Evolutionary conservation across 2,888 invertebrate genomes (phyloP), one percentile per base, ranked within the genome.

Genomic region (Nowickia ferox): DNA sequence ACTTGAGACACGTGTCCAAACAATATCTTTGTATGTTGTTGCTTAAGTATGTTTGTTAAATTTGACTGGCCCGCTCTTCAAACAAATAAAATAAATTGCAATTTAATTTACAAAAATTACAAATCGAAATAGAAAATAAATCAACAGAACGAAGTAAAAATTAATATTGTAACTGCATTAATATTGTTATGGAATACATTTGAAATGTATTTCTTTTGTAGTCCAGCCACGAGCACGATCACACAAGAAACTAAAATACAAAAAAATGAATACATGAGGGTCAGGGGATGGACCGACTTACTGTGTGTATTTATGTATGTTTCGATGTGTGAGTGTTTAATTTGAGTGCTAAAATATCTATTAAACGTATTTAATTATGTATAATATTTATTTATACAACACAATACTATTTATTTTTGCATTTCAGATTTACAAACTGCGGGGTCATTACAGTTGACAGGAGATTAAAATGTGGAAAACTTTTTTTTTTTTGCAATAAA

Each of bases 71-170:
- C 72, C 59, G 44, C 30, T 59, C 13, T 17, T 2, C 51, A 38
- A 10, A 46, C 22, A n/a, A 53, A 46, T 13, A 30, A 66, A 74
- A 44, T 46, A 61, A 79, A 81, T 57, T 74, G 74, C 80, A 68
- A 81, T 81, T 81, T 68, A 75, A 30, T 74, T 80, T 66, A 80
- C 57, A 51, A 61, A 75, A 81, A 81, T 68, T 66, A 55, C 15
- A 30, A 53, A 65, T n/a, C 17, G 2, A 17, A 44, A 5, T 42
- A 42, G 11, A 44, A 57, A 59, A 46, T 17, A 71, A 57, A 44
- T 71, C 22, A 30, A 8, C 38, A 68, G 17, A 38, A n/a, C 30
- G 9, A 61, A 55, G 11, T n/a, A 19, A 17, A 17, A 55, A 19
- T 10, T 42, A n/a, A 2, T 17, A 48, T 17, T 51, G 17, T 30